Conservation (phyloP, 2,797 vertebrate genomes). For the Geotrypetes seraphini region DNA sequence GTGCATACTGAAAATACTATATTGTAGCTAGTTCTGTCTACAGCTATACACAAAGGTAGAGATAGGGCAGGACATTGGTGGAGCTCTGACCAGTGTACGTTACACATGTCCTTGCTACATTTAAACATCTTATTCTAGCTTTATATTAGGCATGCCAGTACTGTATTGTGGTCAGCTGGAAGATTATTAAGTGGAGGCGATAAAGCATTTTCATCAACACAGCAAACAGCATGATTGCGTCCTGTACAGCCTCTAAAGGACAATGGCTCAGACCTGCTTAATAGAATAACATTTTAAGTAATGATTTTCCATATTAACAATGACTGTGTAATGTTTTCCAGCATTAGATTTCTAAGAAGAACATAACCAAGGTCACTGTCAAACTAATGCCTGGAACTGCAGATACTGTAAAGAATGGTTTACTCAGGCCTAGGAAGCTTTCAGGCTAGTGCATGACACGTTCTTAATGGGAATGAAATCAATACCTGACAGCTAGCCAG, state of each 20-base stretch:
- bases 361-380: background rate
- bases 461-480: background rate
- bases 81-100: no score
- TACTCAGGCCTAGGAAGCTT: fast-evolving
- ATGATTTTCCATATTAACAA: background rate
- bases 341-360: background rate
- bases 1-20: no score
- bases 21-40: no score
- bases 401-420: background rate
- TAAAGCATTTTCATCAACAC: background rate
- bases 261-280: background rate
- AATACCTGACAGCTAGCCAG: background rate
- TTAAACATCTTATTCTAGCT: no score
- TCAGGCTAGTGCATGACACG: background rate
- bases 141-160: no score
- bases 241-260: background rate
- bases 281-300: background rate
- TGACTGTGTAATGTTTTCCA: background rate
- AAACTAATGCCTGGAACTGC: background rate
- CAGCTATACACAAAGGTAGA: no score
- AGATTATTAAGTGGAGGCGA: background rate
- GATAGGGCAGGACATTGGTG: no score
- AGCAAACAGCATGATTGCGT: background rate
- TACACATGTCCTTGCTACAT: no score
- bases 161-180: background rate